Percentiles rank a stretch among this genome's conserved stretches.
phyloP scores from a whole-genome alignment of 2,888 invertebrate species.

The Lasioglossum zephyrum region DNA sequence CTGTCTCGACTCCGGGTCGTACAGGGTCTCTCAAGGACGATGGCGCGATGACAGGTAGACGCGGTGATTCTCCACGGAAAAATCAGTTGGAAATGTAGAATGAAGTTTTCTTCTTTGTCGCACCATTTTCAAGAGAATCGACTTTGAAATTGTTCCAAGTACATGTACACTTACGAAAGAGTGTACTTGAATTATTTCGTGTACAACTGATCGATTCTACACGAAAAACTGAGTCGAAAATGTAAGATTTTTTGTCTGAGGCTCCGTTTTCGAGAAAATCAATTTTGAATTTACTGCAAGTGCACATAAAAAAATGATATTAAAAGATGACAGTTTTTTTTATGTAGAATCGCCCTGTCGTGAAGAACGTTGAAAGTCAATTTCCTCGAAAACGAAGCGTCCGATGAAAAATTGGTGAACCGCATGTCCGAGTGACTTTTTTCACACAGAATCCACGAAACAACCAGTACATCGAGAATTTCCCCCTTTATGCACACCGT shows the following conservation, averaged over 20 bases:
- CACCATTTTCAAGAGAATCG: neutral
- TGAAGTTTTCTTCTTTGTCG: neutral
- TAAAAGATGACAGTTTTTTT: too few relatives aligned
- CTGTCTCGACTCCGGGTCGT: neutral
- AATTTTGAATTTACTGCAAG: neutral
- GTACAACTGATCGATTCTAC: neutral
- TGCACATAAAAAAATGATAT: neutral
- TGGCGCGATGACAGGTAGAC: neutral
- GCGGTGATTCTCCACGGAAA: neutral
- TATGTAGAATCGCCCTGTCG: neutral
- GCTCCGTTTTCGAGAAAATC: neutral
- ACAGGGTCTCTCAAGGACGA: neutral
- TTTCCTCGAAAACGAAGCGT: neutral
- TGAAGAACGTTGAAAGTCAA: too few relatives aligned
- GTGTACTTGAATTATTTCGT: too few relatives aligned
- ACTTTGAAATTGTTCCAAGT: neutral
- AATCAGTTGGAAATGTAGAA: neutral
- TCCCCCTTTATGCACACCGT: neutral
- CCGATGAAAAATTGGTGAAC: neutral
- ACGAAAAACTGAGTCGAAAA: neutral
- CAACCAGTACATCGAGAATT: neutral
- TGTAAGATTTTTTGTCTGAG: neutral
- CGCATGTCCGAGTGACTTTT: neutral
- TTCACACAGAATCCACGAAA: neutral
- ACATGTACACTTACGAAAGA: too few relatives aligned